Base-by-base conservation (phyloP, 2,113 vertebrate genomes). In the Clarias macrocephalus region DNA sequence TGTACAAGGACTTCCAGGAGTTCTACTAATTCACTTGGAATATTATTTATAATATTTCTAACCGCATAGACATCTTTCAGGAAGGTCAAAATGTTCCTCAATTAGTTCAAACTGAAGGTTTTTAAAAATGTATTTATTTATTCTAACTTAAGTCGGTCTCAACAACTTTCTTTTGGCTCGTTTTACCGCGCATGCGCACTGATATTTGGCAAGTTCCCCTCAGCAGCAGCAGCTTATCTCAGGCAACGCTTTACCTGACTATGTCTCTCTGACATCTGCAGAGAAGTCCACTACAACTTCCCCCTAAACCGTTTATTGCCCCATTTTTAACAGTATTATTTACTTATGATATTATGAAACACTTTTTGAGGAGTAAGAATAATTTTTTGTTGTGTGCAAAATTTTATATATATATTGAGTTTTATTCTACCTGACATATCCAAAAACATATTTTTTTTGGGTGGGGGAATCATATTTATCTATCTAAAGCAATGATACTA, bases 101-200 rank as follows among this genome's bases (percentile, higher is more conserved):
- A n/a, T 21, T 59, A 66, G 3, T n/a, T 86, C 54, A 25, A 33
- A 16, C 5, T n/a, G 2, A 37, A 37, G 37, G n/a, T n/a, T n/a
- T n/a, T n/a, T n/a, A n/a, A n/a, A n/a, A n/a, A n/a, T n/a, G n/a
- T n/a, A n/a, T n/a, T n/a, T 33, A 33, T 33, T 33, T 33, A 33
- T 33, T 33, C 2, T 33, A 1, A 76, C 33, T 86, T 86, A n/a
- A 52, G 70, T 63, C 42, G 63, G 56, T 9, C 42, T 81, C 30
- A 54, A 63, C 8, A 18, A 83, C 15, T 59, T 3, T 12, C 13
- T 18, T 18, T 60, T 60, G 65, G 5, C 42, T 37, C 8, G 56
- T 73, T 82, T 73, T 56, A 21, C 33, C 30, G 85, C 84, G 66
- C 89, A 23, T 86, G 89, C 89, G 89, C 57, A 33, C n/a, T 86